Conservation (phyloP, 2,113 vertebrate genomes). For the Myotis lucifugus region DNA sequence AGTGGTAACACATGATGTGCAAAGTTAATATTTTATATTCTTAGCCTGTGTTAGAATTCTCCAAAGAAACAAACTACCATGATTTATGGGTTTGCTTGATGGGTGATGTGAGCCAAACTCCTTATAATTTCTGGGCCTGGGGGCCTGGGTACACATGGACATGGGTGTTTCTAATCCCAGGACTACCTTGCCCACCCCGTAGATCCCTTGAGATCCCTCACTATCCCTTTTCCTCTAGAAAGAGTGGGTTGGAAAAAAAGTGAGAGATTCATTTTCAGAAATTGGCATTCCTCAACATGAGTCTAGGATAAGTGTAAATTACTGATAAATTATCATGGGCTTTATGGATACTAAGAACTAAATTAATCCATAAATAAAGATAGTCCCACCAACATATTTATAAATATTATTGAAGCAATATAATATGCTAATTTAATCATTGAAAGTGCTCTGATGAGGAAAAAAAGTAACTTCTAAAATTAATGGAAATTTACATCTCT, state of each 20-base stretch:
- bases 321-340: neutral
- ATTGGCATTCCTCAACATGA: neutral
- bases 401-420: neutral
- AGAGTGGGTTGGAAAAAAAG: neutral
- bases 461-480: neutral
- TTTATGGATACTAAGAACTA: neutral
- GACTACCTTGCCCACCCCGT: rapidly evolving
- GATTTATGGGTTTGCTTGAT: neutral
- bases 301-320: neutral
- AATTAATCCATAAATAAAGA: neutral
- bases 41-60: neutral
- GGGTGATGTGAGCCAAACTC: neutral
- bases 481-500: neutral
- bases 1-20: neutral
- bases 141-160: neutral
- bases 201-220: neutral
- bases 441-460: neutral
- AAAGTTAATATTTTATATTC: neutral
- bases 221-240: neutral
- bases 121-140: neutral
- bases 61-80: neutral
- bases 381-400: neutral
- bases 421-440: neutral
- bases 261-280: neutral
- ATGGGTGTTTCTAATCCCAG: neutral